Percentiles rank a stretch among this genome's conserved stretches.
These are phyloP conservation scores for Oreocharis arfaki DNA, from an alignment of 2,113 vertebrate species.

Conservation along the genomic window DNA sequence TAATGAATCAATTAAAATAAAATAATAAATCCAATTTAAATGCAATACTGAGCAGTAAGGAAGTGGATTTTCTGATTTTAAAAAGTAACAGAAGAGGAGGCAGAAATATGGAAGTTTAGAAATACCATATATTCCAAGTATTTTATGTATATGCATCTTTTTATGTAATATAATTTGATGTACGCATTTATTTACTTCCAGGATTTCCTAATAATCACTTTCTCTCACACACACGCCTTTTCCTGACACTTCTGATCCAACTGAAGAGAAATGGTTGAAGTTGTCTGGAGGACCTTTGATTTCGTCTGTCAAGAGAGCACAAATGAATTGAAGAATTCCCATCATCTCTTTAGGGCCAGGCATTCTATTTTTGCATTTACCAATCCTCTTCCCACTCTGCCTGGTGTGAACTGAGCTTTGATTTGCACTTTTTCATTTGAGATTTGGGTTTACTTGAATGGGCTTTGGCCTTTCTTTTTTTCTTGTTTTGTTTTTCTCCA, in stretches of 20 bases:
- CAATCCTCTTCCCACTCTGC: not conserved
- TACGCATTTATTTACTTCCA: not conserved
- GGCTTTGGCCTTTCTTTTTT: not conserved
- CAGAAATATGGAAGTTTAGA: not conserved
- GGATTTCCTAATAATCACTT: not conserved
- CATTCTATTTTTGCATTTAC: not conserved
- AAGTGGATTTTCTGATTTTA: not conserved
- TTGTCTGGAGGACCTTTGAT: not conserved
- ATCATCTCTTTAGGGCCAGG: not conserved
- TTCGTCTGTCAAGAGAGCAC: not conserved
- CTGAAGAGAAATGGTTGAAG: not conserved
- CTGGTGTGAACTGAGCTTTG: not conserved
- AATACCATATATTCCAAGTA: not conserved
- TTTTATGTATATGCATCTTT: not conserved
- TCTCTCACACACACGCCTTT: not conserved
- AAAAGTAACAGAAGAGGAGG: not conserved
- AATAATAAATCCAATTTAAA: not conserved
- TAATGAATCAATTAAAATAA: not conserved
- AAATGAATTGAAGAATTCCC: not conserved
- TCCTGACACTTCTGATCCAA: not conserved
- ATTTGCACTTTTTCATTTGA: not conserved
- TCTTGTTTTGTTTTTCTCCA: not conserved
- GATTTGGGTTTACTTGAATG: rapidly evolving
- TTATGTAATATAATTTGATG: not conserved
- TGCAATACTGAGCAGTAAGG: not conserved